Evolutionary conservation across 1,140 invertebrate genomes (phyloP), one percentile per base, ranked within the genome.

Genomic region (Drosophila nannoptera): DNA sequence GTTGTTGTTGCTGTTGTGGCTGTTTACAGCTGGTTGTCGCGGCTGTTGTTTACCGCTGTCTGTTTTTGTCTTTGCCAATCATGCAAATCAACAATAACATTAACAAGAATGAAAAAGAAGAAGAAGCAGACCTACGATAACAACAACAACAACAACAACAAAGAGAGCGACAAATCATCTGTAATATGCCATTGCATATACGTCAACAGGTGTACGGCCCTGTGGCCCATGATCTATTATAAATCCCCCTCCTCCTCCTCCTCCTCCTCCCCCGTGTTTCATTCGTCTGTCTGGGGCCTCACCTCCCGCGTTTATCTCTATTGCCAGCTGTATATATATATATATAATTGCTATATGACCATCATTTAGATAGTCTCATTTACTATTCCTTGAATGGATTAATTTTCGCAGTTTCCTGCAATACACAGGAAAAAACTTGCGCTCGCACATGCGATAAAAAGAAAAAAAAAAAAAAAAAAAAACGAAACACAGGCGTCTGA

Each of bases 21-120:
- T n/a, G n/a, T n/a, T 49, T 59, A 58, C 55, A 42, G 35, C 42
- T n/a, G 40, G 35, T 38, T 46, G 48, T 67, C 16, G 35, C 12
- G 49, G 38, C 32, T 60, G 60, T 50, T 50, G 62, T 58, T 65
- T 65, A 54, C n/a, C n/a, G n/a, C n/a, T n/a, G n/a, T n/a, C 53
- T 49, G 14, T 32, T 40, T 66, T 49, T 52, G 36, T 59, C 48
- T 31, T 59, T 60, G 55, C 32, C 48, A 67, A 61, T 67, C 64
- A 60, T 33, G 64, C 22, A 67, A 45, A 67, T 45, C 14, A 64
- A 54, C 38, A 48, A 48, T 48, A 48, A 32, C n/a, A n/a, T n/a
- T n/a, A n/a, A n/a, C n/a, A n/a, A n/a, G n/a, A n/a, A 31, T n/a
- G 43, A 9, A 48, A n/a, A 29, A 48, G 45, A 48, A 48, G 38